Evolutionary conservation across 2,113 vertebrate species (phyloP).

Genomic region (Phocoena sinus): DNA sequence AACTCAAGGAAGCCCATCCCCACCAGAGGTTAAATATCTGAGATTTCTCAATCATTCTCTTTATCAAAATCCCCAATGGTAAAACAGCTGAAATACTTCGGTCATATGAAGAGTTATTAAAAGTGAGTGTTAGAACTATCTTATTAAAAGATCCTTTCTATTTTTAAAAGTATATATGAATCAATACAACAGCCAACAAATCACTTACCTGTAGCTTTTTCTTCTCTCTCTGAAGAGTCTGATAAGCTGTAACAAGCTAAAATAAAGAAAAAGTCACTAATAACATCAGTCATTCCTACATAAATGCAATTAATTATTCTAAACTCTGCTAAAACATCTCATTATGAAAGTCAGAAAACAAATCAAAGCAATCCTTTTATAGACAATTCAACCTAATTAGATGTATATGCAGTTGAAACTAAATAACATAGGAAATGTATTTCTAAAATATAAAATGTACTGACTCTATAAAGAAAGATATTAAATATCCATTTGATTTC

Average conservation of each 20-base stretch:
- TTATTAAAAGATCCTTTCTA: not conserved
- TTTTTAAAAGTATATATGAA: not conserved
- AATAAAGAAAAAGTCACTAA: slow-evolving; percentile 59
- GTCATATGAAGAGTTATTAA: not conserved
- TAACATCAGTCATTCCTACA: slow-evolving; percentile 34
- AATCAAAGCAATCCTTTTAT: not conserved
- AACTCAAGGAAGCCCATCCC: not conserved
- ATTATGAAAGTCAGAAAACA: not conserved
- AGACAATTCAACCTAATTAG: not conserved
- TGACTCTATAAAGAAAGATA: not conserved
- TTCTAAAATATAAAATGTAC: slow-evolving; percentile 21
- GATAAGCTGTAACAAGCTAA: slow-evolving; percentile 92
- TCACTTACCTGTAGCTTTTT: slow-evolving; percentile 93
- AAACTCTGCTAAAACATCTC: not conserved
- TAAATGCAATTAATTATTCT: slow-evolving; percentile 16
- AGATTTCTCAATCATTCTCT: not conserved
- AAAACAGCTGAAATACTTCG: not conserved
- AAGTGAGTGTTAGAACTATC: not conserved
- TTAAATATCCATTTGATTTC: not conserved
- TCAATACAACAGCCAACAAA: not conserved
- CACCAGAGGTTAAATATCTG: not conserved
- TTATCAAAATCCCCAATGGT: not conserved
- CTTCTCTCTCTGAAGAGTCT: slow-evolving; percentile 92
- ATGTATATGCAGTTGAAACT: not conserved
- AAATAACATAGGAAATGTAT: not conserved